Evolutionary conservation across 2,888 invertebrate genomes (phyloP), one percentile per base, ranked within the genome.

Genomic region (Ormyrus rosae): DNA sequence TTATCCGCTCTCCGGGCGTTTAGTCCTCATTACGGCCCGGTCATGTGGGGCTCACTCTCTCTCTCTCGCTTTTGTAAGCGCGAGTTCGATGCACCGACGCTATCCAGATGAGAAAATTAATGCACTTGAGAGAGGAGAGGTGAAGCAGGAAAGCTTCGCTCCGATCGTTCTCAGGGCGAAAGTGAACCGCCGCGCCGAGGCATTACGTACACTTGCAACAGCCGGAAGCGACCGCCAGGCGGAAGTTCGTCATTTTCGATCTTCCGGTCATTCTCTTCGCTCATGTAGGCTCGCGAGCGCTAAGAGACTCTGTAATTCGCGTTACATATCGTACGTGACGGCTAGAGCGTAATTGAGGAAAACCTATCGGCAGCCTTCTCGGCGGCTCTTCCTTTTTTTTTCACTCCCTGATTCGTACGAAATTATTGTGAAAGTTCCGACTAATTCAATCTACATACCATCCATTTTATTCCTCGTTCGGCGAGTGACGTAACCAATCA

Each of bases 231-330:
- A 46, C 53, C 7, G 2, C n/a, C 50, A 58, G 60, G 46, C 80
- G 80, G 80, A 80, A 80, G 72, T 77, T 56, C 67, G 77, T 81
- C 70, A 81, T 78, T 81, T 77, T 81, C 77, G 53, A 80, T 76
- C 75, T 80, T 80, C 75, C 75, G 70, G 73, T 53, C 63, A 60
- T 67, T 48, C 51, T 58, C 50, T 13, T 65, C 48, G 19, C 19
- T 45, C 11, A 45, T 8, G 11, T 13, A 7, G 53, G 45, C 67
- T 50, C 34, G 10, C 19, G 53, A 13, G 34, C 34, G 5, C 34
- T 34, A 34, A 4, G 34, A 34, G 34, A 34, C 34, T 4, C 34
- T 34, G 34, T 4, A 34, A 34, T 34, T 34, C 34, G 34, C 34
- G 34, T 34, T 34, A 34, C 34, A 34, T 34, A 34, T 34, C 34